Conservation (phyloP, 2,113 vertebrate genomes). For the Sakesphorus luctuosus region DNA sequence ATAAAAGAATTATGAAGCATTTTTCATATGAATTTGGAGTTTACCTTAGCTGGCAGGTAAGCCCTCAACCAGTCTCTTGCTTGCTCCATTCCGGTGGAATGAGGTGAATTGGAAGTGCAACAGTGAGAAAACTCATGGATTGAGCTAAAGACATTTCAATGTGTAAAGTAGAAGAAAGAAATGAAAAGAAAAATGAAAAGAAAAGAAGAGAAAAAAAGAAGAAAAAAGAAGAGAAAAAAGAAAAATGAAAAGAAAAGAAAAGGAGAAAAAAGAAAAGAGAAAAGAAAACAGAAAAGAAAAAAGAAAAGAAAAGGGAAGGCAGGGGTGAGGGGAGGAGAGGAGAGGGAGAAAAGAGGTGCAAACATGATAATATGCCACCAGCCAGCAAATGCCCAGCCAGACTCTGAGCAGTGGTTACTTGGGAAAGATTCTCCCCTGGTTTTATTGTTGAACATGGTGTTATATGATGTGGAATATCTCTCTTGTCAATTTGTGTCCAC, state of each 20-base stretch:
- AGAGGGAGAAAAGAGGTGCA: neutral
- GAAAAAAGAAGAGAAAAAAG: too few relatives aligned
- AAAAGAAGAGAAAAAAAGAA: too few relatives aligned
- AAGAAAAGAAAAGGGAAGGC: too few relatives aligned
- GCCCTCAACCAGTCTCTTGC: neutral
- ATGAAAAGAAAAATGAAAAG: fast-evolving
- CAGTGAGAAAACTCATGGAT: neutral
- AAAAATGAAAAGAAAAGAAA: too few relatives aligned
- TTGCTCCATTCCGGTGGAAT: neutral
- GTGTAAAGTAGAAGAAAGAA: fast-evolving
- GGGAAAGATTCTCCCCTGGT: neutral
- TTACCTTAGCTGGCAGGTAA: neutral
- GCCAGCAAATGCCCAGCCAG: neutral
- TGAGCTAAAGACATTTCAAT: neutral
- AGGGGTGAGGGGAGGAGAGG: too few relatives aligned
- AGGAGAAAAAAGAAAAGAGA: too few relatives aligned
- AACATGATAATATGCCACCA: neutral
- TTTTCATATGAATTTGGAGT: neutral
- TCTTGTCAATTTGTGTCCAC: neutral
- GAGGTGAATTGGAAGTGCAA: neutral
- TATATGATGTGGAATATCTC: neutral
- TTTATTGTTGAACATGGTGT: neutral
- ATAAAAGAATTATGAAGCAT: neutral
- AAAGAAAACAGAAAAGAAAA: too few relatives aligned
- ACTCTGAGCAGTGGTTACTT: neutral